A percentile compares a stretch with the other conserved stretches of the same genome.
Conservation (phyloP, 1,140 invertebrate species). For the Heliconius nattereri region DNA sequence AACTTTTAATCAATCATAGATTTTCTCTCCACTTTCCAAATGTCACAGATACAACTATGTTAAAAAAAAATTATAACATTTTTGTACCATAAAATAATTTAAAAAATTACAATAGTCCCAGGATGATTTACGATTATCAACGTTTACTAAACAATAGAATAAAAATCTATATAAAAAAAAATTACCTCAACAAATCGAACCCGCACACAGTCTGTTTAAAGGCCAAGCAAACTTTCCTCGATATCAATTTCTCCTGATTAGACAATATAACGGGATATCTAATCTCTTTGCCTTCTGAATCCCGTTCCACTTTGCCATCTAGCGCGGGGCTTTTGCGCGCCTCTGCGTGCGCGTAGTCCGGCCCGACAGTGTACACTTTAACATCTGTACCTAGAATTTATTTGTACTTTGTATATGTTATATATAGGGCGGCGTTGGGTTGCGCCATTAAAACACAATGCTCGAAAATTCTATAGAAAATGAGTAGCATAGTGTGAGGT, state of each 20-base stretch:
- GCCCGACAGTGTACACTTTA: slow-evolving; percentile 83
- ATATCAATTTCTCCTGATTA: slow-evolving; percentile 99
- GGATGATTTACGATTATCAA: too few relatives aligned
- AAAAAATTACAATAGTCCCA: too few relatives aligned
- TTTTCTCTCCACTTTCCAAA: too few relatives aligned
- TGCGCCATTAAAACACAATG: neutral
- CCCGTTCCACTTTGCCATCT: slow-evolving; percentile 99
- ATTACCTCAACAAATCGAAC: slow-evolving; percentile 96
- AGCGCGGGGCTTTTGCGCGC: slow-evolving; percentile 98
- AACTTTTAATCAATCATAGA: too few relatives aligned
- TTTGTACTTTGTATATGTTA: neutral
- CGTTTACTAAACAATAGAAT: too few relatives aligned
- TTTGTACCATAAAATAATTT: too few relatives aligned
- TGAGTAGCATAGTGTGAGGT: too few relatives aligned
- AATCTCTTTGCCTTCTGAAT: slow-evolving; percentile 99
- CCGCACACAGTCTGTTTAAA: slow-evolving; percentile 99
- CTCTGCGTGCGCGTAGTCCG: slow-evolving; percentile 99
- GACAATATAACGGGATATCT: slow-evolving; percentile 98
- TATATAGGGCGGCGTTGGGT: neutral
- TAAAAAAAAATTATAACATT: too few relatives aligned
- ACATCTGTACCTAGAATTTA: slow-evolving; percentile 26
- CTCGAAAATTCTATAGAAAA: too few relatives aligned
- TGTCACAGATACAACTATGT: too few relatives aligned
- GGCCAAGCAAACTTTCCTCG: slow-evolving; percentile 97
- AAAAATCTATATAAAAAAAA: neutral